Conservation (phyloP, 53 echinoderm and acorn worm species). For the Arbacia lixula region DNA sequence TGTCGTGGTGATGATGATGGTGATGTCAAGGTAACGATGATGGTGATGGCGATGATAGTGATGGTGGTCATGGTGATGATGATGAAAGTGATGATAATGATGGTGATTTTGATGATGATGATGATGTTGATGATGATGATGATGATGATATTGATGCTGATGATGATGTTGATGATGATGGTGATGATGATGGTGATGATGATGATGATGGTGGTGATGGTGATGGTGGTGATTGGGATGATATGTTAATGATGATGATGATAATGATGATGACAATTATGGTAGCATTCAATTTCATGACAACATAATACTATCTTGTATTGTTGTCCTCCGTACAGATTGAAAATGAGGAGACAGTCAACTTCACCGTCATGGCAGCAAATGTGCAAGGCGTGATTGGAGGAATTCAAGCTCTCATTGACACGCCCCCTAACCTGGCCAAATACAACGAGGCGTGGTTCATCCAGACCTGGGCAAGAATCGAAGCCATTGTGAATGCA, state of each 20-base stretch:
- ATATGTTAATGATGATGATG: not conserved
- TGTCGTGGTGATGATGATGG: not conserved
- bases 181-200: not conserved
- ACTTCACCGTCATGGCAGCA: constrained; percentile 50
- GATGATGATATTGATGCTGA: constrained; percentile 14
- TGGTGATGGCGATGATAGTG: not conserved
- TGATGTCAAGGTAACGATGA: not conserved
- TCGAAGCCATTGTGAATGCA: constrained; percentile 34
- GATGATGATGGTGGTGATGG: not conserved
- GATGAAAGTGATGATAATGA: too few relatives aligned
- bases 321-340: not conserved
- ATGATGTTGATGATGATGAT: not conserved
- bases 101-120: not conserved
- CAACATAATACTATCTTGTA: not conserved
- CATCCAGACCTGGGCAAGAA: constrained; percentile 35
- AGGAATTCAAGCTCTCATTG: constrained; percentile 40
- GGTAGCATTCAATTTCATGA: not conserved
- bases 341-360: constrained; percentile 29
- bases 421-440: constrained; percentile 56
- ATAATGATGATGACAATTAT: not conserved
- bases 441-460: constrained; percentile 71
- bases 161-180: constrained; percentile 6
- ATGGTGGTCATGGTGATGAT: not conserved
- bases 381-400: constrained; percentile 40
- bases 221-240: not conserved